Evolutionary conservation across 37 sponge, comb jelly and placozoan species (phyloP).

Genomic region (Chondrosia reniformis): DNA sequence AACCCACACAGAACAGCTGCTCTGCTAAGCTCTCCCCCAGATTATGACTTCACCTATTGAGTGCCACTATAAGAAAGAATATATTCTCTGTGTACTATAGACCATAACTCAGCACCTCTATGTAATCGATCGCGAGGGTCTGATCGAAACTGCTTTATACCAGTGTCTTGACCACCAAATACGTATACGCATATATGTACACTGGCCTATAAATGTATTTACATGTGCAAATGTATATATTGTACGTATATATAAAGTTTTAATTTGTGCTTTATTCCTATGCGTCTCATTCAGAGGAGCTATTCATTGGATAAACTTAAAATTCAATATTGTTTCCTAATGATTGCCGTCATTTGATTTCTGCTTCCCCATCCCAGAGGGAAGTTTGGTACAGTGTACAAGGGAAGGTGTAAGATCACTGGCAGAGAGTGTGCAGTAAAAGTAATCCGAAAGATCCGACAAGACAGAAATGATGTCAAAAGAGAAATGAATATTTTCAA

Average conservation of each 20-base stretch:
- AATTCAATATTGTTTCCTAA: neutral
- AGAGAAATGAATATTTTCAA: slow-evolving; percentile 59
- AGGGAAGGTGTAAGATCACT: slow-evolving; percentile 7
- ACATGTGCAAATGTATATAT: neutral
- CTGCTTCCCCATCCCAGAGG: slow-evolving; percentile 43
- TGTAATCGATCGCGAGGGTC: too few relatives aligned
- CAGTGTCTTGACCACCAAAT: too few relatives aligned
- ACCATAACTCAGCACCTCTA: too few relatives aligned
- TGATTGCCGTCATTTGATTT: neutral
- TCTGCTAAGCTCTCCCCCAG: too few relatives aligned
- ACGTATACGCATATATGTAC: too few relatives aligned
- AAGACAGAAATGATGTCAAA: slow-evolving; percentile 52
- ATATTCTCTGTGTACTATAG: too few relatives aligned
- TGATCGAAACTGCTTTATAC: too few relatives aligned
- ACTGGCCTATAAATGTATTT: too few relatives aligned
- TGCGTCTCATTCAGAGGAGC: neutral
- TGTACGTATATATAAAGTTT: neutral
- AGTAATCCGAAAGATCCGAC: slow-evolving; percentile 40
- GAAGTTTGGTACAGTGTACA: slow-evolving; percentile 72
- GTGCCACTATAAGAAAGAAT: too few relatives aligned
- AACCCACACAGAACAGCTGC: too few relatives aligned
- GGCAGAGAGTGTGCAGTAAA: slow-evolving; percentile 47
- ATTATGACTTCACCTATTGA: too few relatives aligned
- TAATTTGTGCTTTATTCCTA: neutral
- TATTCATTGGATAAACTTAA: neutral